A percentile compares a stretch with the other conserved stretches of the same genome.
phyloP scores from a whole-genome alignment of 2,113 vertebrate genomes.

The Oreochromis aureus region DNA sequence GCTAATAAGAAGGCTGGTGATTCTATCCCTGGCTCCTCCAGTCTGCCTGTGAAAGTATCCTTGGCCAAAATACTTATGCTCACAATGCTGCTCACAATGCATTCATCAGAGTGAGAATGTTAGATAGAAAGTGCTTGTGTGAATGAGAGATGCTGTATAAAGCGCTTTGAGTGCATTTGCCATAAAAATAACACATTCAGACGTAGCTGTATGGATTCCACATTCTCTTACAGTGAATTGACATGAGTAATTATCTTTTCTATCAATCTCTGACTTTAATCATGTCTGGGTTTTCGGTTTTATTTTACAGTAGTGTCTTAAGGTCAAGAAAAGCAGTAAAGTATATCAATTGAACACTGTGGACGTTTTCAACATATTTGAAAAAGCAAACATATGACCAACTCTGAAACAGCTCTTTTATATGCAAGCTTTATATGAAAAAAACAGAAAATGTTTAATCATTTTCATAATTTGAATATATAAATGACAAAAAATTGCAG shows the following conservation, averaged over 20 bases:
- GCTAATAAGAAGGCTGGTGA: neutral
- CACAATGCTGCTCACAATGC: neutral
- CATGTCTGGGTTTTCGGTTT: neutral
- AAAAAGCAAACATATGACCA: neutral
- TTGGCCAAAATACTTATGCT: neutral
- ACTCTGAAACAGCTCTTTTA: neutral
- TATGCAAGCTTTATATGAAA: neutral
- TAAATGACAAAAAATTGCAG: neutral
- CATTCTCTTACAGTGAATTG: too few species aligned
- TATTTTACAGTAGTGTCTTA: neutral
- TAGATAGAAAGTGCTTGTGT: neutral
- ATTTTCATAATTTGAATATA: neutral
- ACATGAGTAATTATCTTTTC: too few species aligned
- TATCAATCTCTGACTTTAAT: too few species aligned
- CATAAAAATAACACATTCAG: neutral
- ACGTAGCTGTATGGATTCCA: neutral
- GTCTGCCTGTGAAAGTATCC: neutral
- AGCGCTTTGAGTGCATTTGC: neutral
- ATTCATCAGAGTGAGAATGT: neutral
- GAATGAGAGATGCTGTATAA: neutral
- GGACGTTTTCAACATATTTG: neutral
- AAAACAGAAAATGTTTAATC: fast-evolving
- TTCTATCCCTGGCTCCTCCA: fast-evolving
- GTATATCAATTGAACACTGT: neutral
- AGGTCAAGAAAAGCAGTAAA: neutral